Percentiles rank a stretch among this genome's conserved stretches.
These are phyloP conservation scores for Platerodrilus igneus DNA, from an alignment of 2,888 invertebrate genomes.

Conservation along the genomic window DNA sequence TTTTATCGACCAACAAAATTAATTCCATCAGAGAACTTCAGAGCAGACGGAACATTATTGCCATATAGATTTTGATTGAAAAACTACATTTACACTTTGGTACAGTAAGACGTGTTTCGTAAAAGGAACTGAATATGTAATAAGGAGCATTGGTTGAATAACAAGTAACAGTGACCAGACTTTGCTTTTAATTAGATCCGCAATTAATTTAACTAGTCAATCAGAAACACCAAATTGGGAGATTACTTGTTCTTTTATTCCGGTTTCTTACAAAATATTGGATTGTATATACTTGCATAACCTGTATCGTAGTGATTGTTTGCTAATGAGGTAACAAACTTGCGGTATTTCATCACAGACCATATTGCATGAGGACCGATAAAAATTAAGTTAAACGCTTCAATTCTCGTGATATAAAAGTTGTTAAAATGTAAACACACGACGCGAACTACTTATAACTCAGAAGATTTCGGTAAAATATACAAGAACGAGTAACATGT, in stretches of 20 bases:
- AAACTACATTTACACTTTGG: slow-evolving; percentile 47
- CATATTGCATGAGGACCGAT: too few relatives aligned
- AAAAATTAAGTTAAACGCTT: slow-evolving; percentile 20
- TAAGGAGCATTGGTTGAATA: slow-evolving; percentile 39
- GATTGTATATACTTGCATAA: not conserved
- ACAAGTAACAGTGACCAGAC: slow-evolving; percentile 38
- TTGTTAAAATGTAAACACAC: slow-evolving; percentile 25
- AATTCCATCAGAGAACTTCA: slow-evolving; percentile 38
- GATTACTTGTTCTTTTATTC: slow-evolving; percentile 14
- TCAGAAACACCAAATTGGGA: slow-evolving; percentile 43
- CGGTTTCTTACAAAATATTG: slow-evolving; percentile 9
- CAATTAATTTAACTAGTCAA: slow-evolving; percentile 47
- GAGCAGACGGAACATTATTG: slow-evolving; percentile 33
- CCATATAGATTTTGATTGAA: slow-evolving; percentile 42
- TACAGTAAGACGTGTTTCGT: slow-evolving; percentile 38
- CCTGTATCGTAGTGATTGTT: not conserved
- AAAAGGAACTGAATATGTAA: slow-evolving; percentile 39
- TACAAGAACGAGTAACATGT: slow-evolving; percentile 28
- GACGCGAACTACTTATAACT: slow-evolving; percentile 23
- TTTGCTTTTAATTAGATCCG: slow-evolving; percentile 44
- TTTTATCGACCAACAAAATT: slow-evolving; percentile 46
- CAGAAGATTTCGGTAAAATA: slow-evolving; percentile 31
- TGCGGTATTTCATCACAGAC: not conserved
- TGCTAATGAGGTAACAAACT: not conserved
- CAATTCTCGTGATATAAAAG: slow-evolving; percentile 22